These are phyloP conservation scores for Oncorhynchus mykiss DNA, from an alignment of 2,113 vertebrate genomes.

Conservation along the genomic window DNA sequence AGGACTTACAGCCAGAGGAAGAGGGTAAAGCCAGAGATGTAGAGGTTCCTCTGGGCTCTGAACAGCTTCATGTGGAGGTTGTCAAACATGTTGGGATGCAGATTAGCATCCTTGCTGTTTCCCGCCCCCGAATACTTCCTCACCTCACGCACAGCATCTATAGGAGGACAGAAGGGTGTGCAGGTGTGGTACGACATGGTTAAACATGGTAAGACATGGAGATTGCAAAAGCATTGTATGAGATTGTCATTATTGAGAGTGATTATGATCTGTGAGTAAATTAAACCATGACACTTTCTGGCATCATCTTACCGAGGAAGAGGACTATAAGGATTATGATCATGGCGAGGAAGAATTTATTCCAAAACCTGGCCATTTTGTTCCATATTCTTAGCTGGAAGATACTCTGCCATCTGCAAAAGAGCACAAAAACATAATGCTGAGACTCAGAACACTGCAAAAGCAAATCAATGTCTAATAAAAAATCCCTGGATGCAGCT, in stretches of 20 bases:
- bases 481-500: too few species aligned
- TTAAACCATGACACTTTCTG: background rate
- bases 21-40: slow-evolving; percentile 94
- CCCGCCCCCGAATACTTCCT: slow-evolving; percentile 83
- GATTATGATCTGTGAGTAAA: background rate
- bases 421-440: slow-evolving; percentile 9
- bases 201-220: too few species aligned
- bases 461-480: too few species aligned
- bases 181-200: too few species aligned
- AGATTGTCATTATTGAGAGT: background rate
- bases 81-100: slow-evolving; percentile 77
- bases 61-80: slow-evolving; percentile 98
- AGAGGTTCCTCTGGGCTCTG: slow-evolving; percentile 93
- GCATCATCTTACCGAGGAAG: slow-evolving; percentile 81
- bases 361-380: slow-evolving; percentile 83
- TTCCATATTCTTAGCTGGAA: slow-evolving; percentile 85
- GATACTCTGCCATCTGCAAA: slow-evolving; percentile 87
- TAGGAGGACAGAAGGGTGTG: slow-evolving; percentile 28
- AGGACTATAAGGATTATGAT: slow-evolving; percentile 90
- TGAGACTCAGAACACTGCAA: background rate
- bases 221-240: background rate
- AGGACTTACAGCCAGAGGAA: slow-evolving; percentile 96
- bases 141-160: slow-evolving; percentile 93
- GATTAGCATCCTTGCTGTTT: slow-evolving; percentile 53
- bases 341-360: slow-evolving; percentile 92